Evolutionary conservation across 2,113 vertebrate species (phyloP).

Genomic region (Crocuta crocuta): DNA sequence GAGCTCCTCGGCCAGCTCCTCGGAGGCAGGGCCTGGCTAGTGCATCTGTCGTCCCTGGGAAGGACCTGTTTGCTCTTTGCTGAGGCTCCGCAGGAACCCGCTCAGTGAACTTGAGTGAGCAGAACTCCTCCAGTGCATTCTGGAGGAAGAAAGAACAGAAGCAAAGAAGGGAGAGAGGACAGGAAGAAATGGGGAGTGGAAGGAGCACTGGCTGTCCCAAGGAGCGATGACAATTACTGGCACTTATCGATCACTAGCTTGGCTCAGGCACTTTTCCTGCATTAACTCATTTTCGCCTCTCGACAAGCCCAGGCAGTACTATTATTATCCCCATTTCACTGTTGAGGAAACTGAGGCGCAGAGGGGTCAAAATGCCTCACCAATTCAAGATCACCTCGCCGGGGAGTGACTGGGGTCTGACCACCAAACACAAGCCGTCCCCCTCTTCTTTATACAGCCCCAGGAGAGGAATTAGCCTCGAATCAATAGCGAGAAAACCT

Average conservation of each 20-base stretch:
- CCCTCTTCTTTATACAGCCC: neutral
- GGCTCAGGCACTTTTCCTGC: constrained; percentile 53
- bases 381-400: neutral
- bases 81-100: neutral
- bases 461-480: neutral
- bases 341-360: constrained; percentile 48
- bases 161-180: neutral
- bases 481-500: neutral
- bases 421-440: neutral
- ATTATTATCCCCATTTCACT: constrained; percentile 56
- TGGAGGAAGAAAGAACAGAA: neutral
- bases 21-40: neutral
- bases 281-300: constrained; percentile 67
- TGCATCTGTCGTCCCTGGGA: neutral
- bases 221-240: constrained; percentile 66
- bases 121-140: neutral
- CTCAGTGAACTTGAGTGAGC: neutral
- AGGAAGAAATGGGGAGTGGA: neutral
- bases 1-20: neutral
- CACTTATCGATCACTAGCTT: constrained; percentile 63
- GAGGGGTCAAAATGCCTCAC: neutral
- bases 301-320: neutral
- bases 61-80: neutral
- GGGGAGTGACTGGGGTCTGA: neutral
- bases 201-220: constrained; percentile 53